These are phyloP conservation scores for Cossypha heuglini DNA, from an alignment of 2,797 vertebrate genomes.

Conservation along the genomic window DNA sequence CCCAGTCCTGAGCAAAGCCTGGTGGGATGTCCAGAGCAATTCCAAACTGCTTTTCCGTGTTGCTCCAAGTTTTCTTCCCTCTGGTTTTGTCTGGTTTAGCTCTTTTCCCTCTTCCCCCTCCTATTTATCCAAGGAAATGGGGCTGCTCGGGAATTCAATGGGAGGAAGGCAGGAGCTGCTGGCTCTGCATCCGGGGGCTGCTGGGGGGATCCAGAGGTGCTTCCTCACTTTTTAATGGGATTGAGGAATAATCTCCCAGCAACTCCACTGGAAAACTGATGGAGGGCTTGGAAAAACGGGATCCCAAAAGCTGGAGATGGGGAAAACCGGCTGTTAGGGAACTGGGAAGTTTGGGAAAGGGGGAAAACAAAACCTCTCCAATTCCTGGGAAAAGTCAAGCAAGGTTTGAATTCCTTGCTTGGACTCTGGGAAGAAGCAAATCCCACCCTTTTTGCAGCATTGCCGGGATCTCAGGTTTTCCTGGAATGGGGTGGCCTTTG, in stretches of 20 bases:
- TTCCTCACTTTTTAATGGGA: background rate
- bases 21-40: background rate
- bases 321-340: background rate
- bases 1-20: background rate
- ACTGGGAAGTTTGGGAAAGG: background rate
- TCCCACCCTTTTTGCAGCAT: background rate
- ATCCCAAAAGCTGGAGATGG: background rate
- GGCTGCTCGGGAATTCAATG: background rate
- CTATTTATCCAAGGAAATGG: background rate
- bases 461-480: background rate
- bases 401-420: background rate
- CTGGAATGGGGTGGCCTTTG: background rate
- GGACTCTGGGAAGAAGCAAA: background rate
- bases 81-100: background rate
- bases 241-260: background rate
- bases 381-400: background rate
- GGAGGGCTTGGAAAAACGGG: background rate
- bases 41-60: accelerated
- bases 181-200: background rate
- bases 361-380: background rate
- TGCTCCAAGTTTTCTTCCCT: background rate
- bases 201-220: background rate
- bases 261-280: background rate
- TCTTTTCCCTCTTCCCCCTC: background rate
- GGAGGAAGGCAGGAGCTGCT: slow-evolving; percentile 19